Evolutionary conservation across 2,797 vertebrate genomes (phyloP).

Genomic region (Enteromius thamalakanensis): DNA sequence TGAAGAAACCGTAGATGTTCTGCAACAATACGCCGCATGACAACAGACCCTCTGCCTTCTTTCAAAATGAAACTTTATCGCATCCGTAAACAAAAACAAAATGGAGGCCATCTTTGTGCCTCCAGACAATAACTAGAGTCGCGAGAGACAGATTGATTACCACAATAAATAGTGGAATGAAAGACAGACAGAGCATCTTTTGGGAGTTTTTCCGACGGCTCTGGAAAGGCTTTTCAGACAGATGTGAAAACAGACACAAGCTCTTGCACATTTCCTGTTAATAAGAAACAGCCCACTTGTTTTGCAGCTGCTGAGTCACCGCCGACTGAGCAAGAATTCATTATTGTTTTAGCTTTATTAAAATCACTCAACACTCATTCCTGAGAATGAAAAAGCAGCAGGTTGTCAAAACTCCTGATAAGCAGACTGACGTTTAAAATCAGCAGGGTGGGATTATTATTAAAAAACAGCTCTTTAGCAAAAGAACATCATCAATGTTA

Average conservation of each 20-base stretch:
- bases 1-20: constrained; percentile 7
- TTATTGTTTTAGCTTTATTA: constrained; percentile 10
- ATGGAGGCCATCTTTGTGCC: constrained; percentile 17
- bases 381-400: constrained; percentile 21
- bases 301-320: constrained; percentile 18
- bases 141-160: constrained; percentile 10
- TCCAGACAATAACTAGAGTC: constrained; percentile 7
- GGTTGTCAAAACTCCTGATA: constrained; percentile 6
- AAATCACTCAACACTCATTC: constrained; percentile 26
- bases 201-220: neutral
- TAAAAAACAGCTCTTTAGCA: neutral
- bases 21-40: constrained; percentile 1
- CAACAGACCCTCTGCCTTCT: neutral
- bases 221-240: neutral
- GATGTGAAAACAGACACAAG: constrained; percentile 4
- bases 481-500: neutral
- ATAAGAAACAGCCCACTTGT: neutral
- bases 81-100: neutral
- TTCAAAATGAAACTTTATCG: constrained; percentile 21
- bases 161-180: neutral
- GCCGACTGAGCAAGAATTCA: constrained; percentile 21
- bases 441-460: neutral
- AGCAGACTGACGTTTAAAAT: constrained; percentile 1
- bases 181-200: constrained; percentile 1
- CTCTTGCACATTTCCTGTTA: neutral